Base-by-base conservation (phyloP, 2,797 vertebrate species). In the Tapirus indicus region DNA sequence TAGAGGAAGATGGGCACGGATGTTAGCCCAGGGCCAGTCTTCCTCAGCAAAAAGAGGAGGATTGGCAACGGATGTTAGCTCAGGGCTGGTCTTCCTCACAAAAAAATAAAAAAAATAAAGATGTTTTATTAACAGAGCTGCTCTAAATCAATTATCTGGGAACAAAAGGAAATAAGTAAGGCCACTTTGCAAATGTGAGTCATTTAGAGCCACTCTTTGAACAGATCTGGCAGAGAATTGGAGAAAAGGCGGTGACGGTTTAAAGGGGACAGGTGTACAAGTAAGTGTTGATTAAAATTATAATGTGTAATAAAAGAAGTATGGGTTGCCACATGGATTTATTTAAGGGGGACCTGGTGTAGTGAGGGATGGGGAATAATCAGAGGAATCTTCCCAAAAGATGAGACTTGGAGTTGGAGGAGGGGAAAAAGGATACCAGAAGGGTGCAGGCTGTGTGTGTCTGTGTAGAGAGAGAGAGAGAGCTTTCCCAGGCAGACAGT, bases 91-190 rank as follows among this genome's bases (percentile, higher is more conserved):
- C n/a, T n/a, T n/a, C n/a, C n/a, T n/a, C n/a, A n/a, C n/a, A n/a
- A n/a, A n/a, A n/a, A n/a, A n/a, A n/a, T n/a, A n/a, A n/a, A n/a
- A n/a, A n/a, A n/a, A n/a, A n/a, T n/a, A 80, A 87, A 87, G 11
- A 68, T 35, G 10, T 44, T 94, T 62, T 7, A 35, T 69, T 69
- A 62, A 77, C 20, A 94, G 29, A 77, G 54, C 35, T 71, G 77
- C 44, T 78, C 20, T 84, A 27, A 78, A 84, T 84, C 69, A 91
- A 56, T 56, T 44, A 68, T 21, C 64, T 47, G 54, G 25, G 54
- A 90, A 85, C 25, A 54, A 93, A 85, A 58, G 47, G 38, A 80
- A 91, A 69, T 79, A 69, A 86, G 49, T 25, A 71, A 94, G 88
- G 56, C 25, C 20, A 58, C 49, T 62, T 52, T 29, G 44, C 27